Evolutionary conservation across 2,888 invertebrate species (phyloP).

Genomic region (Branchipolynoe longqiensis): DNA sequence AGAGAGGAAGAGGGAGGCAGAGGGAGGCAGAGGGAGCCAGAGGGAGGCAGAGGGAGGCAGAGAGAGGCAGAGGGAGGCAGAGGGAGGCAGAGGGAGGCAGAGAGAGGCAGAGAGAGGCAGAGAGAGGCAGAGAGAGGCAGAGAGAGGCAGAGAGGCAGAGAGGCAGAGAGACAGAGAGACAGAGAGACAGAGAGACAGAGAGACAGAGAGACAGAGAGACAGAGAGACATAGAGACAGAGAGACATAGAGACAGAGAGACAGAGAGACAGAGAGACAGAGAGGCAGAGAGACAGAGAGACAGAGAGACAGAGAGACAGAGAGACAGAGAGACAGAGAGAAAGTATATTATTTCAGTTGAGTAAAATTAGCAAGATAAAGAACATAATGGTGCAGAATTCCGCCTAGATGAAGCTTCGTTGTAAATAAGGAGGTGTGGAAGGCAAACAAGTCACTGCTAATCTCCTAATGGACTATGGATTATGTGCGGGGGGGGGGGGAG

Average conservation of each 20-base stretch:
- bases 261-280: neutral
- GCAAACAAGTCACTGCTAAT: no score
- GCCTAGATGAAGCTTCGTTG: no score
- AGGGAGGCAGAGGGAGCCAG: neutral
- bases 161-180: neutral
- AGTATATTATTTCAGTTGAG: no score
- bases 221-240: neutral
- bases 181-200: neutral
- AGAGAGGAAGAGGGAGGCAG: neutral
- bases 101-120: neutral
- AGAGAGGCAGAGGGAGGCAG: neutral
- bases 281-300: neutral
- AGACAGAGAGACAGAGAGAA: neutral
- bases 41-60: neutral
- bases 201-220: neutral
- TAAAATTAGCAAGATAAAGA: neutral
- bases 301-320: neutral
- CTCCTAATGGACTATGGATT: no score
- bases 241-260: neutral
- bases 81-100: neutral
- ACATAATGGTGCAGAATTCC: no score
- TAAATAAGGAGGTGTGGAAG: no score
- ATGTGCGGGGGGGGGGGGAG: no score
- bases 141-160: neutral
- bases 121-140: neutral